Percentiles rank a stretch among this genome's conserved stretches.
Conservation (phyloP, 2,888 invertebrate species). For the Eutolmus rufibarbis region DNA sequence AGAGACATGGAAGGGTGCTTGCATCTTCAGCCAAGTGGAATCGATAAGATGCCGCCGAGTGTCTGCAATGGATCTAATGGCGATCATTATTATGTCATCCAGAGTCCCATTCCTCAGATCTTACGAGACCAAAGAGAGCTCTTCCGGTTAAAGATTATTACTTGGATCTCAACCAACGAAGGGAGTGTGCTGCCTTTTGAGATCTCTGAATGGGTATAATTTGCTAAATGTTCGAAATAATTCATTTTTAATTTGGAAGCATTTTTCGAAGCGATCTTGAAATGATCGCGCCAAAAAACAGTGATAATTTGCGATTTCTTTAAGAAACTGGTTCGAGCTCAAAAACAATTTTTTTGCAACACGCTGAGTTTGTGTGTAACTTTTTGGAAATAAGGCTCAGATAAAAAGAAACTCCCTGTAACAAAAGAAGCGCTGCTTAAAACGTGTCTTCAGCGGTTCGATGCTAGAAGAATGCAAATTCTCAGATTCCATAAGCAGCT, state of each 20-base stretch:
- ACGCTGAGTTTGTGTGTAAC: background rate
- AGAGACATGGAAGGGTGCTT: background rate
- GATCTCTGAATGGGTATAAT: background rate
- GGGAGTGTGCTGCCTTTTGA: background rate
- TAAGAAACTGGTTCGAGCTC: background rate
- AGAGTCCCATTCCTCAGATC: background rate
- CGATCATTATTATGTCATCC: slow-evolving; percentile 19
- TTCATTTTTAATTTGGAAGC: background rate
- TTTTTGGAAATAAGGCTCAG: background rate
- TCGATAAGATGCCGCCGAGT: slow-evolving; percentile 7
- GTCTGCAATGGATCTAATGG: slow-evolving; percentile 14
- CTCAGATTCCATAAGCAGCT: slow-evolving; percentile 14
- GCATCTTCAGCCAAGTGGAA: background rate
- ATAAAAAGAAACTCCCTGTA: background rate
- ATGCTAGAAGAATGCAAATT: slow-evolving; percentile 10
- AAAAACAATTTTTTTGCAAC: background rate
- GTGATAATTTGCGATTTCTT: background rate
- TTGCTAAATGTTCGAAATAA: background rate
- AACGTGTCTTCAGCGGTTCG: background rate
- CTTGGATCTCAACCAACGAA: background rate
- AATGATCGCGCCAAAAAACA: background rate
- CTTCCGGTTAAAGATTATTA: slow-evolving; percentile 2
- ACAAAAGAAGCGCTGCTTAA: background rate
- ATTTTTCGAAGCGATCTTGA: background rate
- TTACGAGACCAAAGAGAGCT: background rate